phyloP scores from a whole-genome alignment of 2,113 vertebrate genomes.

The Vulpes lagopus region DNA sequence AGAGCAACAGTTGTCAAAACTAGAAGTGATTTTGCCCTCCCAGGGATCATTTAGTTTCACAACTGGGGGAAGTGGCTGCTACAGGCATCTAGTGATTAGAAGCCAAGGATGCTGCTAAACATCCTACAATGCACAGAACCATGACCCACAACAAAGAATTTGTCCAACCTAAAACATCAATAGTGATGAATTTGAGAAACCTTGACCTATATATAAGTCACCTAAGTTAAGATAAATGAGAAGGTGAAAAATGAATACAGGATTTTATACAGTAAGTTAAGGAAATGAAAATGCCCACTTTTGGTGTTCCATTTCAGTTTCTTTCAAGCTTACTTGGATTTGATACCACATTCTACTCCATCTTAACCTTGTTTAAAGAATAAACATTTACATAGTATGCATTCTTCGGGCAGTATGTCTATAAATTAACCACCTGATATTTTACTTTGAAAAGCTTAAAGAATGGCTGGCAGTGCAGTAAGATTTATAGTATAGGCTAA shows the following conservation, averaged over 20 bases:
- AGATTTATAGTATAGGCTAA: not conserved
- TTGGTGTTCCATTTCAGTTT: conserved; percentile 62
- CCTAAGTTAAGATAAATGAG: conserved; percentile 66
- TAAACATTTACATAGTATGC: not conserved
- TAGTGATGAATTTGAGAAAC: conserved; percentile 13
- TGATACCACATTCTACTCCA: not conserved
- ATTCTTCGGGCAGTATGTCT: not conserved
- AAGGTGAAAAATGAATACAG: conserved; percentile 76
- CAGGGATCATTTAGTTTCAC: not conserved
- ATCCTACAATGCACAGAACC: not conserved
- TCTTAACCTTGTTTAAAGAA: not conserved
- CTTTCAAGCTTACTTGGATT: not conserved
- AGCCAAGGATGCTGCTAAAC: conserved; percentile 23
- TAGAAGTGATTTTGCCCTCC: not conserved
- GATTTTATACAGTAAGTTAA: conserved; percentile 70
- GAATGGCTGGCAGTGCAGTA: not conserved
- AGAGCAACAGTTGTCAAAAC: not conserved
- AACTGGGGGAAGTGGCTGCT: not conserved
- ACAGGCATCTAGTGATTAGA: not conserved
- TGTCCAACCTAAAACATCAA: conserved; percentile 16
- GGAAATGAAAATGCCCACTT: conserved; percentile 72
- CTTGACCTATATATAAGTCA: not conserved
- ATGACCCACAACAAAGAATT: not conserved
- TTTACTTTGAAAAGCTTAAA: conserved; percentile 44
- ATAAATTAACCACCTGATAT: conserved; percentile 35